Conservation (phyloP, 2,113 vertebrate species). For the Gavia stellata region DNA sequence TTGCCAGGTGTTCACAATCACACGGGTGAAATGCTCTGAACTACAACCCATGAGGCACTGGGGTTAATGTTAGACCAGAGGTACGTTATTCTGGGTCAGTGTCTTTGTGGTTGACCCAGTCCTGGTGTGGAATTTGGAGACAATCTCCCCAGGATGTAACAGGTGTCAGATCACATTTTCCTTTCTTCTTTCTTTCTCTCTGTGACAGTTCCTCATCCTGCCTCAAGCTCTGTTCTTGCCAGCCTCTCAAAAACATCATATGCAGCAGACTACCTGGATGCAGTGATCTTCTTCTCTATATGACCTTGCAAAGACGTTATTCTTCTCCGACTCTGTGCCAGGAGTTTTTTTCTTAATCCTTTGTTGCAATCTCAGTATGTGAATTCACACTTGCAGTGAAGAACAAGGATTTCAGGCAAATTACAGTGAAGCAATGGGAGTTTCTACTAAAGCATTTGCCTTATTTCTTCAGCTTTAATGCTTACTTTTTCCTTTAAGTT, state of each 20-base stretch:
- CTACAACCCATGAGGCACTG: accelerated
- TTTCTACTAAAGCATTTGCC: background rate
- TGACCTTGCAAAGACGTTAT: slow-evolving; percentile 32
- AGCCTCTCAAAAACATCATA: slow-evolving; percentile 4
- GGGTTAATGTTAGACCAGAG: slow-evolving; percentile 1
- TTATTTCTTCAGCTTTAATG: slow-evolving; percentile 1
- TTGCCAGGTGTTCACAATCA: background rate
- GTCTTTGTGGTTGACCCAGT: background rate
- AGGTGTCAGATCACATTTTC: slow-evolving; percentile 7
- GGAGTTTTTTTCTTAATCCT: slow-evolving; percentile 41
- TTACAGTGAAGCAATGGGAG: background rate
- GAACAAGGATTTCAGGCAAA: slow-evolving; percentile 24
- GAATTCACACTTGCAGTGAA: slow-evolving; percentile 1
- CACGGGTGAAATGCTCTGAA: background rate
- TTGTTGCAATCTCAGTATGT: slow-evolving; percentile 15
- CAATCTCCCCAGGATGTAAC: background rate
- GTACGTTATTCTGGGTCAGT: background rate
- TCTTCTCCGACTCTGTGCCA: background rate
- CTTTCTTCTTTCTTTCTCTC: slow-evolving; percentile 2
- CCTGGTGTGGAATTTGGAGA: background rate
- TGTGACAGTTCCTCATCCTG: slow-evolving; percentile 25
- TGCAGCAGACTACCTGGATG: slow-evolving; percentile 42
- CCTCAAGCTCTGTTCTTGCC: slow-evolving; percentile 28
- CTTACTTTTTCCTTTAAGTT: background rate
- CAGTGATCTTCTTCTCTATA: slow-evolving; percentile 2